phyloP scores from a whole-genome alignment of 2,113 vertebrate species.

The Muscicapa adusta region DNA sequence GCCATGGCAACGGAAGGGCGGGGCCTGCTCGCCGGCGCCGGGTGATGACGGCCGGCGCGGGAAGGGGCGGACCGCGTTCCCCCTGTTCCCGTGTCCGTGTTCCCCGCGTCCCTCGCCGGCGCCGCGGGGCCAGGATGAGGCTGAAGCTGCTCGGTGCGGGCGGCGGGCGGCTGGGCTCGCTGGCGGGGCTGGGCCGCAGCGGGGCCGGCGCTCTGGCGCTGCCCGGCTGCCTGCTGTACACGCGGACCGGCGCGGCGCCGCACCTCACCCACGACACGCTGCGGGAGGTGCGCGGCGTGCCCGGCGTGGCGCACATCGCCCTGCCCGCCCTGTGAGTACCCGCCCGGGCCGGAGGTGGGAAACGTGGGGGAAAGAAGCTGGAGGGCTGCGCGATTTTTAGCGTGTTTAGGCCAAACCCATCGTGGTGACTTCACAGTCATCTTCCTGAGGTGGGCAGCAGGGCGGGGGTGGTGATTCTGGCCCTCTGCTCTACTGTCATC shows the following conservation, averaged over 20 bases:
- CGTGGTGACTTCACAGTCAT: background rate
- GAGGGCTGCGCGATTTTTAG: background rate
- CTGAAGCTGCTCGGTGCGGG: constrained; percentile 69
- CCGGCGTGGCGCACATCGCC: constrained; percentile 82
- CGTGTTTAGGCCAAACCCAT: background rate
- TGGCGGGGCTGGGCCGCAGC: constrained; percentile 76
- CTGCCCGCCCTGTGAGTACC: constrained; percentile 81
- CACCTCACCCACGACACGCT: constrained; percentile 89
- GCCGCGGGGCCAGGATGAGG: too few species aligned
- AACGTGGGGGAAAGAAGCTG: rapidly evolving
- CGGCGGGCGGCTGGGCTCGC: constrained; percentile 80
- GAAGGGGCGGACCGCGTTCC: too few species aligned
- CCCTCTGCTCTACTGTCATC: background rate
- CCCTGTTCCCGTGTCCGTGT: too few species aligned
- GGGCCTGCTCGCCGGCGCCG: too few species aligned
- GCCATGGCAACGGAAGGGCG: background rate
- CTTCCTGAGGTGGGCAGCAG: background rate
- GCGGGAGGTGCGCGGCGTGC: constrained; percentile 73
- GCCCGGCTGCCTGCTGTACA: constrained; percentile 90
- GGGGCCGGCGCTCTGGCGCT: constrained; percentile 74
- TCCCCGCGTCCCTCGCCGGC: too few species aligned
- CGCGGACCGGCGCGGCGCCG: constrained; percentile 83
- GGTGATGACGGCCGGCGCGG: too few species aligned
- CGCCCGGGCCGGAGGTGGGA: background rate
- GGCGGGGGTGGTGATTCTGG: background rate